A percentile compares a stretch with the other conserved stretches of the same genome.
phyloP scores from a whole-genome alignment of 2,888 invertebrate species.

The Anthoptus insignis region DNA sequence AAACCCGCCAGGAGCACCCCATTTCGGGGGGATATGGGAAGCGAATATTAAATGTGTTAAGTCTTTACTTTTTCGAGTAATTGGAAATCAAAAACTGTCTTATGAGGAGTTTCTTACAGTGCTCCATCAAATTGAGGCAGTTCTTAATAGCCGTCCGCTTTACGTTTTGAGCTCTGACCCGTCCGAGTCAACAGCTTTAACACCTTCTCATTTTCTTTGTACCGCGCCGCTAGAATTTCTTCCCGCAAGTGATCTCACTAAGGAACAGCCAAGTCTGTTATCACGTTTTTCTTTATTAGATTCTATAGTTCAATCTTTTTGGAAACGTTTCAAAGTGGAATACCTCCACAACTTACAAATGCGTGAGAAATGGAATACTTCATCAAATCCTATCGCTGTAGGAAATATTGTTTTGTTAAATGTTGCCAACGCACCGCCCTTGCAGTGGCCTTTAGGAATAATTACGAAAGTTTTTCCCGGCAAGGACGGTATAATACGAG shows the following conservation, averaged over 20 bases:
- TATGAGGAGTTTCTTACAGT: conserved; percentile 1
- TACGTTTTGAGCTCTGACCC: conserved; percentile 26
- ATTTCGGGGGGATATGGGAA: conserved; percentile 26
- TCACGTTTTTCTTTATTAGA: conserved; percentile 21
- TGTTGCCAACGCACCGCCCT: conserved; percentile 7
- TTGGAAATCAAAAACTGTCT: background rate
- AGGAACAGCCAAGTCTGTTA: conserved; percentile 11
- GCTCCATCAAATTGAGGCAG: conserved; percentile 23
- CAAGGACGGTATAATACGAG: background rate
- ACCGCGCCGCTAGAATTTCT: conserved; percentile 5
- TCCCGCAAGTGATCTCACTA: conserved; percentile 10
- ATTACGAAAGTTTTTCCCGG: background rate
- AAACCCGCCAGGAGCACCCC: conserved; percentile 2
- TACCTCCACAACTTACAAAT: conserved; percentile 27
- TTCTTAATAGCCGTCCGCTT: conserved; percentile 26
- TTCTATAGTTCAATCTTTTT: conserved; percentile 27
- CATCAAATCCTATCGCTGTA: conserved; percentile 21
- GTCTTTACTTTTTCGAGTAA: conserved; percentile 17
- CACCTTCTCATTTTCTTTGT: conserved; percentile 30
- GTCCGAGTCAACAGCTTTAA: conserved; percentile 18
- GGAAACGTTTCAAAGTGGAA: conserved; percentile 25
- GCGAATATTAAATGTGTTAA: conserved; percentile 25
- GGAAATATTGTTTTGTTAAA: conserved; percentile 9
- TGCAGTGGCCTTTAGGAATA: conserved; percentile 24
- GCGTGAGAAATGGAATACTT: conserved; percentile 35